phyloP scores from a whole-genome alignment of 2,113 vertebrate genomes.

The Phyllostomus hastatus region DNA sequence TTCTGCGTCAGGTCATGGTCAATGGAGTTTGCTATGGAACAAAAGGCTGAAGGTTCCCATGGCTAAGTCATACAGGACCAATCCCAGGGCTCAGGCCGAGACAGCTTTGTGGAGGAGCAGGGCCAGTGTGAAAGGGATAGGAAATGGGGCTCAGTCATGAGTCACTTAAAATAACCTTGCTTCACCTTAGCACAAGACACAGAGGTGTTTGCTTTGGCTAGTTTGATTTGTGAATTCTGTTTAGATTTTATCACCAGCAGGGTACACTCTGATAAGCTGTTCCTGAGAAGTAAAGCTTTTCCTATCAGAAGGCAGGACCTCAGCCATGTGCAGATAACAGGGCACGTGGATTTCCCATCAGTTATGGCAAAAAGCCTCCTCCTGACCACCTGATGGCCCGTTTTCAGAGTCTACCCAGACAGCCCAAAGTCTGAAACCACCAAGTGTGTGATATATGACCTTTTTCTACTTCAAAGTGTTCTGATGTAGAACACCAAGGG shows the following conservation, averaged over 20 bases:
- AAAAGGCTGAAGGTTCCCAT: neutral
- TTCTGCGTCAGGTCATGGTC: neutral
- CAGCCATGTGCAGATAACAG: neutral
- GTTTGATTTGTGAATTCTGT: neutral
- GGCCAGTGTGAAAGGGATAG: neutral
- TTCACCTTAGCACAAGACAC: neutral
- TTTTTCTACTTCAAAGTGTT: neutral
- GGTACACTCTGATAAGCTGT: neutral
- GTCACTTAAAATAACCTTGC: neutral
- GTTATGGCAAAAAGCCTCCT: neutral
- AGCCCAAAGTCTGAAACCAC: neutral
- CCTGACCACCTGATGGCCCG: rapidly evolving
- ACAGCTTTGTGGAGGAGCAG: neutral
- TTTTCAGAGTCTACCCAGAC: neutral
- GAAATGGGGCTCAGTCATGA: neutral
- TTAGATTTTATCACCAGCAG: neutral
- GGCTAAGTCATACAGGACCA: neutral
- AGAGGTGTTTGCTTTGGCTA: slow-evolving; percentile 8
- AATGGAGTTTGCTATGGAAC: neutral
- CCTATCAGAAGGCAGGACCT: neutral
- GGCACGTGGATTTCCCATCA: neutral
- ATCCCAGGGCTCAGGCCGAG: neutral
- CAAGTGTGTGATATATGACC: neutral
- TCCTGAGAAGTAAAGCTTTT: neutral
- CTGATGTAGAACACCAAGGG: neutral